Evolutionary conservation across 2,888 invertebrate species (phyloP).

Genomic region (Lordiphosa fenestrarum): DNA sequence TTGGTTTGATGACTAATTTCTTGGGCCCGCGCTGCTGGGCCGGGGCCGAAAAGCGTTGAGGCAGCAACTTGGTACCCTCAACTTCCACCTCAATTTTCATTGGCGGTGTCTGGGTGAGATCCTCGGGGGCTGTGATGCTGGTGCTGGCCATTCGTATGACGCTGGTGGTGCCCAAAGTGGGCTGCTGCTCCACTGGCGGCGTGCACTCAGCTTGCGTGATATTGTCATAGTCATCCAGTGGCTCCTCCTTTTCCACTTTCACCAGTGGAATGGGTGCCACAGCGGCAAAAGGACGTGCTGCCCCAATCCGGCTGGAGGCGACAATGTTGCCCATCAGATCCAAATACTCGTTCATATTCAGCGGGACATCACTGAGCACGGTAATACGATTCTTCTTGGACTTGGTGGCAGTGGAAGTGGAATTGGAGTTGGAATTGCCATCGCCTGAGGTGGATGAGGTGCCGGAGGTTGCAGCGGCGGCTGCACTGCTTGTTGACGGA

Average conservation of each 20-base stretch:
- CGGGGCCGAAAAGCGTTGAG: slow-evolving; percentile 60
- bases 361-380: slow-evolving; percentile 80
- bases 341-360: slow-evolving; percentile 79
- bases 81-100: slow-evolving; percentile 65
- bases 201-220: slow-evolving; percentile 10
- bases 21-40: slow-evolving; percentile 70
- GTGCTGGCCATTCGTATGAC: slow-evolving; percentile 79
- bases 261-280: slow-evolving; percentile 71
- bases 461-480: slow-evolving; percentile 8
- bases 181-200: slow-evolving; percentile 39
- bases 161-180: slow-evolving; percentile 75
- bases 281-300: slow-evolving; percentile 62
- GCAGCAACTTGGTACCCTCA: slow-evolving; percentile 44
- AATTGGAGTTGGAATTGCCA: slow-evolving; percentile 32
- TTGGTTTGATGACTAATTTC: slow-evolving; percentile 79
- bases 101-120: slow-evolving; percentile 59
- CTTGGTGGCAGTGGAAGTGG: slow-evolving; percentile 42
- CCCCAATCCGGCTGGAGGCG: slow-evolving; percentile 77
- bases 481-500: slow-evolving; percentile 55
- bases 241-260: slow-evolving; percentile 78
- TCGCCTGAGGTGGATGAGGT: slow-evolving; percentile 11
- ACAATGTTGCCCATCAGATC: slow-evolving; percentile 79
- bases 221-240: slow-evolving; percentile 71
- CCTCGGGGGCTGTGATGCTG: slow-evolving; percentile 52
- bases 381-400: slow-evolving; percentile 76